phyloP scores from a whole-genome alignment of 2,888 invertebrate species.

The Agrochola litura region DNA sequence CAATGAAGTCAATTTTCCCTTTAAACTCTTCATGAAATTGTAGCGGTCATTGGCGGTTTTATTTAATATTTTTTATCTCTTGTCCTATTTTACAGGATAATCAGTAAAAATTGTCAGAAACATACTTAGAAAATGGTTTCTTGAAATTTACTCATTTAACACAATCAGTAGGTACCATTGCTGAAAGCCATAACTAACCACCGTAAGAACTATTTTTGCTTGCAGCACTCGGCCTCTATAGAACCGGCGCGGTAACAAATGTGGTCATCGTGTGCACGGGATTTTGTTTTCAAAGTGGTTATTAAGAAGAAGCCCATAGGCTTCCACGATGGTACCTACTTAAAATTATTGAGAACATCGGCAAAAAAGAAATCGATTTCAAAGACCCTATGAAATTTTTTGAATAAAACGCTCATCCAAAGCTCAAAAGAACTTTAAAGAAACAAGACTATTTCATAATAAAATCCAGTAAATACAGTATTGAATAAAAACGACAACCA shows the following conservation, averaged over 20 bases:
- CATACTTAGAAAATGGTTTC: background rate
- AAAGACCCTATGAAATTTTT: background rate
- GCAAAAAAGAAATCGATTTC: background rate
- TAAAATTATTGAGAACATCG: too few relatives aligned
- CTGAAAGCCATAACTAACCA: too few relatives aligned
- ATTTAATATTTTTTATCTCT: background rate
- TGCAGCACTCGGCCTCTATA: too few relatives aligned
- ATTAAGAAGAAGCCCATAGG: too few relatives aligned
- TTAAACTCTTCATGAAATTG: background rate
- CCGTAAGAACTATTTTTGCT: too few relatives aligned
- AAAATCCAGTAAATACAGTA: background rate
- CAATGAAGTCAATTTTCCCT: background rate
- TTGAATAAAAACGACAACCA: background rate
- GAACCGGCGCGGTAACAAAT: too few relatives aligned
- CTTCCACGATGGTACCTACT: too few relatives aligned
- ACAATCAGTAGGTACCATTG: too few relatives aligned
- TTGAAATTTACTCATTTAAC: too few relatives aligned
- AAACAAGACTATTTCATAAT: background rate
- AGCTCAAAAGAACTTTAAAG: background rate
- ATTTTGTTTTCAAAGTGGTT: too few relatives aligned
- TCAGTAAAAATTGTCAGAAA: background rate
- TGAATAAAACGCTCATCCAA: background rate
- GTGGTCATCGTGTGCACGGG: too few relatives aligned
- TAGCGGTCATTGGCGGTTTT: background rate
- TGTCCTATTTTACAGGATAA: background rate